These are phyloP conservation scores for Symphodus melops DNA, from an alignment of 2,113 vertebrate species.

Conservation along the genomic window DNA sequence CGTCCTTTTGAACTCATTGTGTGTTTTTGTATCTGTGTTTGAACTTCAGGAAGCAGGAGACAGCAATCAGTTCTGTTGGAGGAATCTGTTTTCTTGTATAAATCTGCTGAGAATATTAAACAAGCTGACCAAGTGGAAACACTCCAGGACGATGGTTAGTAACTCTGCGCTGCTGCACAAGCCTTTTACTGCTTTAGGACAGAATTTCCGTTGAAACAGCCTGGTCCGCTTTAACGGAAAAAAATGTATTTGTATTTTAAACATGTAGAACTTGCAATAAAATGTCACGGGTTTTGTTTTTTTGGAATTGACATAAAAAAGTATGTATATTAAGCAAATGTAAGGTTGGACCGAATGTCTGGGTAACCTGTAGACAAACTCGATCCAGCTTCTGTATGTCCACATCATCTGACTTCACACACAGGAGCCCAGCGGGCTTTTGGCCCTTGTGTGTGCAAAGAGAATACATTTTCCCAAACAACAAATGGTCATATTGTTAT, in stretches of 20 bases:
- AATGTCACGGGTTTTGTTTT: too few relatives aligned
- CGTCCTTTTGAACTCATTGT: background rate
- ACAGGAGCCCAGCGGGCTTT: background rate
- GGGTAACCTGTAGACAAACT: background rate
- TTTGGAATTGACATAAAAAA: too few relatives aligned
- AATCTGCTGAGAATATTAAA: slow-evolving; percentile 95
- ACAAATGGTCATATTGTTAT: too few relatives aligned
- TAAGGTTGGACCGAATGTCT: background rate
- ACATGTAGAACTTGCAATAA: too few relatives aligned
- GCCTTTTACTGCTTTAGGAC: too few relatives aligned
- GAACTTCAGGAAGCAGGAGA: slow-evolving; percentile 91
- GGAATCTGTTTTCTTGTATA: slow-evolving; percentile 97
- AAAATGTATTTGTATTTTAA: too few relatives aligned
- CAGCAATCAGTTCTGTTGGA: slow-evolving; percentile 96
- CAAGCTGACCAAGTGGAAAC: slow-evolving; percentile 99
- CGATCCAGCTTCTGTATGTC: background rate
- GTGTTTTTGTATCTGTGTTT: slow-evolving; percentile 14
- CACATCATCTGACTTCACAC: slow-evolving; percentile 9
- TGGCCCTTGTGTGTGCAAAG: background rate
- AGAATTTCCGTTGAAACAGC: too few relatives aligned
- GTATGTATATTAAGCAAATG: too few relatives aligned
- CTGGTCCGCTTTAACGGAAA: too few relatives aligned
- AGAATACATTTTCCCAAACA: background rate
- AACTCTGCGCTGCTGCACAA: background rate
- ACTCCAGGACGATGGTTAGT: slow-evolving; percentile 96